Evolutionary conservation across 2,113 vertebrate species (phyloP), one percentile per base, ranked within the genome.

Genomic region (Pomatorhinus ruficollis): DNA sequence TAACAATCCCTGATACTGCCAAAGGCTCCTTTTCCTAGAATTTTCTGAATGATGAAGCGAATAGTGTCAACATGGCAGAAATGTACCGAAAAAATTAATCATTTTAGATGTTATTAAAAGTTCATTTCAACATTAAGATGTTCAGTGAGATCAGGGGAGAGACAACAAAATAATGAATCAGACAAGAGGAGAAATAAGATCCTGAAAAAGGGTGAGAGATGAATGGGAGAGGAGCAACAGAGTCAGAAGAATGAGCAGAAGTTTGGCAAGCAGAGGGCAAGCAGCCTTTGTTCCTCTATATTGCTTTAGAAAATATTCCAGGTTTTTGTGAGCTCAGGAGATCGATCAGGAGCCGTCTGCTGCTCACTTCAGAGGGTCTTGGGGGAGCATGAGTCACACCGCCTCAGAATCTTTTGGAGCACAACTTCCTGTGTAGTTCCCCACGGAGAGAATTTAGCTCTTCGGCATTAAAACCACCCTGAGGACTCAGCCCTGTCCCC

Each of bases 1-100:
- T 61, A 78, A 54, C 23, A 74, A 40, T 2, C 19, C 13, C 23
- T 44, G 24, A 61, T 31, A 53, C 11, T 61, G n/a, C 27, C 69
- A 84, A 60, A 72, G 18, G 4, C 28, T 68, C 6, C 59, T 54
- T n/a, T 42, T 40, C 20, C 68, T 22, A 28, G 39, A 64, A 63
- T 44, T 90, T 87, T 69, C 21, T 47, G 40, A 84, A 39, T 0
- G 0, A 54, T 42, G 20, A 74, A 78, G 70, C 28, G 4, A 69
- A n/a, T 49, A 77, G 13, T 9, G 7, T 42, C 28, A 83, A 45
- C 2, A 40, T 45, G 39, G 20, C 12, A 91, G 81, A 63, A 76
- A 86, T 2, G 33, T 11, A 30, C 0, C 0, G 24, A 6, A 64
- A 72, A 40, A 68, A 24, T 4, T 13, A 59, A 37, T 71, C 0